Conservation (phyloP, 1,140 invertebrate species). For the Thereuonema tuberculata region DNA sequence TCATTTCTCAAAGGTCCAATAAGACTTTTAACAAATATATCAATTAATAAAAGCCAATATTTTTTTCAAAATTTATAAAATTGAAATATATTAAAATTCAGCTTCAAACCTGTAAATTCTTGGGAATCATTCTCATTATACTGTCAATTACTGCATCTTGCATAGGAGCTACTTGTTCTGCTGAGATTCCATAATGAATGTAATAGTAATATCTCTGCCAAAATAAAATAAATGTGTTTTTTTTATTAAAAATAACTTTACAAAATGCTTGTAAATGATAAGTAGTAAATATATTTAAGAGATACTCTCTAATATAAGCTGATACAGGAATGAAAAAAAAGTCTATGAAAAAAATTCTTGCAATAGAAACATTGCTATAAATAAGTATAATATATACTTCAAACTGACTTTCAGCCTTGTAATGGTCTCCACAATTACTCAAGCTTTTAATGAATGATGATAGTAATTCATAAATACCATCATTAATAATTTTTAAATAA, state of each 20-base stretch:
- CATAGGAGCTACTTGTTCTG: conserved; percentile 66
- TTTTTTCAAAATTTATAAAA: too few relatives aligned
- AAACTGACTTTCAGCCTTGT: too few relatives aligned
- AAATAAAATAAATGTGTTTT: conserved; percentile 6
- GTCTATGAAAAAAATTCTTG: too few relatives aligned
- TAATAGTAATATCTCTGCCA: conserved; percentile 68
- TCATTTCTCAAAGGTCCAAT: neutral
- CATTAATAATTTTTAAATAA: too few relatives aligned
- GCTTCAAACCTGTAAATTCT: conserved; percentile 25
- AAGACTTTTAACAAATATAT: neutral
- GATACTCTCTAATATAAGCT: neutral
- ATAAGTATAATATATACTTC: too few relatives aligned
- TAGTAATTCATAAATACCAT: too few relatives aligned
- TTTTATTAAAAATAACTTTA: neutral
- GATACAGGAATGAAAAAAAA: neutral
- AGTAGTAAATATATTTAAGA: neutral
- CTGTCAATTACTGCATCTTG: conserved; percentile 39
- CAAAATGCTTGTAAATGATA: neutral
- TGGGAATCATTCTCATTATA: conserved; percentile 34
- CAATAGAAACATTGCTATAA: too few relatives aligned
- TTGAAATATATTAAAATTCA: too few relatives aligned
- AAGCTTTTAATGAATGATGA: too few relatives aligned
- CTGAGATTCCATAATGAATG: conserved; percentile 72
- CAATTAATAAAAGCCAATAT: neutral
- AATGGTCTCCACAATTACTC: too few relatives aligned